Percentiles rank a stretch among this genome's conserved stretches.
These are phyloP conservation scores for Trachelus troglodyta DNA, from an alignment of 2,888 invertebrate species.

Conservation along the genomic window DNA sequence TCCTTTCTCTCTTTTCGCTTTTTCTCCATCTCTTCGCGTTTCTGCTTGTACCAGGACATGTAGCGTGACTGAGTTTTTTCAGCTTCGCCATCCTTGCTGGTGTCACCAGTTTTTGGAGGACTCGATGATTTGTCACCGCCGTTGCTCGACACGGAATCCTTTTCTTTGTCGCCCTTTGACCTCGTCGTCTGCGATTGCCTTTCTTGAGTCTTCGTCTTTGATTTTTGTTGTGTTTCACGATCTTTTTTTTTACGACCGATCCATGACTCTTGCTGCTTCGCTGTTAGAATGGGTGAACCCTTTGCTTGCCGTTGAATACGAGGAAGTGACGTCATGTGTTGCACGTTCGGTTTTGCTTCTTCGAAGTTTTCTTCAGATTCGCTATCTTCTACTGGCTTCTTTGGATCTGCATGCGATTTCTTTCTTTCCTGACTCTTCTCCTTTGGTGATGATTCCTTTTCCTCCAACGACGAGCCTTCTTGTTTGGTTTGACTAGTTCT, in stretches of 20 bases:
- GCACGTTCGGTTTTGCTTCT: background rate
- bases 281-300: background rate
- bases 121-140: background rate
- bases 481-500: background rate
- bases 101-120: background rate
- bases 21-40: constrained; percentile 56
- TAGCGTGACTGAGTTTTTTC: constrained; percentile 51
- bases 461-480: background rate
- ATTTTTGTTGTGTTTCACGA: background rate
- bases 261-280: background rate
- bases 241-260: background rate
- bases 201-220: background rate
- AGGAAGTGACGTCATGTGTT: background rate
- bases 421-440: background rate
- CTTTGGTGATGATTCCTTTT: background rate
- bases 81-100: constrained; percentile 14
- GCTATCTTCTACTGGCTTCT: background rate
- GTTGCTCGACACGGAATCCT: background rate
- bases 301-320: background rate
- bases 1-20: constrained; percentile 36
- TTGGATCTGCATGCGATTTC: background rate
- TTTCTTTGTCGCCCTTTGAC: background rate
- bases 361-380: background rate
- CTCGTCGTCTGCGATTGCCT: background rate
- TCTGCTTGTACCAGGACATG: constrained; percentile 64